Percentiles rank a stretch among this genome's conserved stretches.
Evolutionary conservation across 2,797 vertebrate genomes (phyloP).

Genomic region (Callimico goeldii): DNA sequence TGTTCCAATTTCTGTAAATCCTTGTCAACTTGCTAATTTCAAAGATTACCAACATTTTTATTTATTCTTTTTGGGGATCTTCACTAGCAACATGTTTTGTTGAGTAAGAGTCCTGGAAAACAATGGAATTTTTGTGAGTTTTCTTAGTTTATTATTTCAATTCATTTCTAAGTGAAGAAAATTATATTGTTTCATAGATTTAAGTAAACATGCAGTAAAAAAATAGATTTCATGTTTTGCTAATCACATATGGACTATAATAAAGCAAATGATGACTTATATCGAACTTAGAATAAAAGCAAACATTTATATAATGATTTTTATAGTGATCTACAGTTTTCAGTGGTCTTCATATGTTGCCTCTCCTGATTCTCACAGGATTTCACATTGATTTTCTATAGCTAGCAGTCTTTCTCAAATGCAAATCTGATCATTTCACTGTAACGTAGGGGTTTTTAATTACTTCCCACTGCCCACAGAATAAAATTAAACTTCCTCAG

Average conservation of each 20-base stretch:
- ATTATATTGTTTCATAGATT: not conserved
- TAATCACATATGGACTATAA: not conserved
- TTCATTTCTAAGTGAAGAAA: not conserved
- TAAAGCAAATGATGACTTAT: not conserved
- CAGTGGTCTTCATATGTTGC: not conserved
- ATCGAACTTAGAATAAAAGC: not conserved
- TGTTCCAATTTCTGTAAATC: not conserved
- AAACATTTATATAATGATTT: not conserved
- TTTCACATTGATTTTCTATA: not conserved
- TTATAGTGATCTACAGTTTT: not conserved
- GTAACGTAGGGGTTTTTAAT: not conserved
- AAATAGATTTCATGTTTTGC: not conserved
- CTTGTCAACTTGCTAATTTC: not conserved
- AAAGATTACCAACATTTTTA: constrained; percentile 13
- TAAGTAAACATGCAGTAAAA: not conserved
- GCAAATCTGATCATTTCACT: not conserved
- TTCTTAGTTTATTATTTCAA: constrained; percentile 11
- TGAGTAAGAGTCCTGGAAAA: constrained; percentile 70
- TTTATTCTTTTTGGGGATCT: constrained; percentile 61
- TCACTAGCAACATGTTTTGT: constrained; percentile 60
- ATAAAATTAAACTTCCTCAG: not conserved
- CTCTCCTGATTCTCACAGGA: not conserved
- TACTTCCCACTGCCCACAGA: not conserved
- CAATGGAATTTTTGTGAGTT: constrained; percentile 77
- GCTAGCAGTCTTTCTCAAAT: not conserved